Conservation (phyloP, 92 coral and sea anemone species). For the Galaxea fascicularis region DNA sequence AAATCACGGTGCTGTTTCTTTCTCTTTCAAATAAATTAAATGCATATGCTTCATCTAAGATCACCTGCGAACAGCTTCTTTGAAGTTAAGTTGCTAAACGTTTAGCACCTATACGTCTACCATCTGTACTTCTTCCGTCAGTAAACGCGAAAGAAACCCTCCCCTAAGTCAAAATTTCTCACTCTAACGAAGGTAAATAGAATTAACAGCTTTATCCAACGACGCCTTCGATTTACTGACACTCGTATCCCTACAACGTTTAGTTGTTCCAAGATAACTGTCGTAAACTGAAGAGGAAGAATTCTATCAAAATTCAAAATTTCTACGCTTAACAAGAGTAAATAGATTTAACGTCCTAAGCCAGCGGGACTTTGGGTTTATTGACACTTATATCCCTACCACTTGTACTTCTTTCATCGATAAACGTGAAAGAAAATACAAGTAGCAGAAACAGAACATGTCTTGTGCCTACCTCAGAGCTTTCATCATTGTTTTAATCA, state of each 20-base stretch:
- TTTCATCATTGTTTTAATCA: no score
- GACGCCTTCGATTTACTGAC: background rate
- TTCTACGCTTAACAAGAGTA: background rate
- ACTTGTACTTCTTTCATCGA: conserved; percentile 99
- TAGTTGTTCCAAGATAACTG: conserved; percentile 87
- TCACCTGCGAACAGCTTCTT: no score
- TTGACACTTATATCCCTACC: conserved; percentile 88
- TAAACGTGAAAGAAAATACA: conserved; percentile 89
- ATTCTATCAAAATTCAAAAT: no score
- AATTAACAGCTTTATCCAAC: background rate
- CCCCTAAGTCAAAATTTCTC: no score
- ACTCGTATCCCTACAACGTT: conserved; percentile 97
- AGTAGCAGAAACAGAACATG: conserved; percentile 82
- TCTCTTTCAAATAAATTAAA: no score
- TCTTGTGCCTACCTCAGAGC: background rate
- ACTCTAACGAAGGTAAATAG: background rate
- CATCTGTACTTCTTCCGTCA: no score
- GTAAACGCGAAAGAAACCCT: no score
- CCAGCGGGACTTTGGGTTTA: background rate
- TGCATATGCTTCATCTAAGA: no score
- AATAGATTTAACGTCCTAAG: background rate
- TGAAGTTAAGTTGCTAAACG: no score
- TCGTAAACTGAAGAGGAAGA: no score
- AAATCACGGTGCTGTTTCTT: no score
- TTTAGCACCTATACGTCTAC: no score